A percentile compares a stretch with the other conserved stretches of the same genome.
Conservation (phyloP, 2,113 vertebrate species). For the Leucopsar rothschildi region DNA sequence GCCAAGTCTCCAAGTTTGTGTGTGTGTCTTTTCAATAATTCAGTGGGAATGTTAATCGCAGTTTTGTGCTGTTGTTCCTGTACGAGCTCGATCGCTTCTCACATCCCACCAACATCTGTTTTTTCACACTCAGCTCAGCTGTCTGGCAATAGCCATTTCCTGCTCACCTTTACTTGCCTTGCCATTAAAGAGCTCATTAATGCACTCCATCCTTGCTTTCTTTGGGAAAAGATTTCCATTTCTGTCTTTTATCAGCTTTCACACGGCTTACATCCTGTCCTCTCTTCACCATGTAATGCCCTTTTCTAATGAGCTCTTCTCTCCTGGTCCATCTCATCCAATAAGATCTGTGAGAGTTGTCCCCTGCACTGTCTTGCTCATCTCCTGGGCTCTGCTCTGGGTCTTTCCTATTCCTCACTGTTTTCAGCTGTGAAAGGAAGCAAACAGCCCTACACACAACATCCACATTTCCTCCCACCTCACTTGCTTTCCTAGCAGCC, state of each 20-base stretch:
- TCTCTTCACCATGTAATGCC: background rate
- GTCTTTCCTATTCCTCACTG: background rate
- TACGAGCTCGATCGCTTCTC: rapidly evolving
- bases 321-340: background rate
- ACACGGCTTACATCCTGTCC: background rate
- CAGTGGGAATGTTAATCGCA: background rate
- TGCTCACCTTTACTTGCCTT: conserved; percentile 49
- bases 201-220: background rate
- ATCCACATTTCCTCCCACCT: background rate
- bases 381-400: background rate
- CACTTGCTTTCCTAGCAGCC: background rate
- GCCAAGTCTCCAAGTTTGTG: background rate
- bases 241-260: conserved; percentile 42
- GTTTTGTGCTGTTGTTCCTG: background rate
- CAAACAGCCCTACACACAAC: background rate
- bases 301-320: conserved; percentile 44
- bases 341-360: background rate
- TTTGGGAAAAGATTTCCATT: conserved; percentile 38
- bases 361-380: background rate
- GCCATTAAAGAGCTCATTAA: conserved; percentile 41
- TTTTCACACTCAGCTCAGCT: conserved; percentile 7
- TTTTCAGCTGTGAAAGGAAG: background rate
- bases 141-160: conserved; percentile 28
- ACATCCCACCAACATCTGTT: background rate
- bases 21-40: background rate